These are phyloP conservation scores for Huso huso DNA, from an alignment of 2,797 vertebrate species.

Conservation along the genomic window DNA sequence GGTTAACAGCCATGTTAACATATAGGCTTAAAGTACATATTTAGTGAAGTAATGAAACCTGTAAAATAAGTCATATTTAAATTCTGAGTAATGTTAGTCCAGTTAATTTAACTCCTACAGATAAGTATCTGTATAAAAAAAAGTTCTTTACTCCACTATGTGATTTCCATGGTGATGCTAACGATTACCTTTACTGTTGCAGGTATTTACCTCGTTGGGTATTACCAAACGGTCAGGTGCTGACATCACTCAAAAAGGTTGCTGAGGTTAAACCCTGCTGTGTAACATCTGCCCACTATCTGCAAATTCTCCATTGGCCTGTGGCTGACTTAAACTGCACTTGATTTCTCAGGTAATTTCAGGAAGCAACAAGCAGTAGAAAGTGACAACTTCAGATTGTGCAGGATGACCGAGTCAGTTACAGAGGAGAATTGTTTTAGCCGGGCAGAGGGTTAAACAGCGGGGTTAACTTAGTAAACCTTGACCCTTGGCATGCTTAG, in stretches of 20 bases:
- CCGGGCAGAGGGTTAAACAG: slow-evolving; percentile 62
- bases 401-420: slow-evolving; percentile 16
- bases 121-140: no score
- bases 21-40: no score
- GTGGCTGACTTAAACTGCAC: slow-evolving; percentile 13
- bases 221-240: slow-evolving; percentile 82
- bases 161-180: no score
- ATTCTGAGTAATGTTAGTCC: no score
- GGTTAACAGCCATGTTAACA: no score
- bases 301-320: slow-evolving; percentile 11
- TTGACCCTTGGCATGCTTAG: slow-evolving; percentile 39
- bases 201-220: slow-evolving; percentile 87
- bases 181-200: neutral
- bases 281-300: slow-evolving; percentile 54
- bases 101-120: no score
- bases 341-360: slow-evolving; percentile 32
- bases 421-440: slow-evolving; percentile 9
- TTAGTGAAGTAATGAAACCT: no score
- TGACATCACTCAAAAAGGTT: slow-evolving; percentile 71
- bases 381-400: neutral
- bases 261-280: slow-evolving; percentile 96
- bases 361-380: neutral
- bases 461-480: slow-evolving; percentile 57
- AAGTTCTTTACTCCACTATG: no score
- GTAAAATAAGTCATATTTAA: no score